phyloP scores from a whole-genome alignment of 2,113 vertebrate genomes.

The Ptyas mucosa region DNA sequence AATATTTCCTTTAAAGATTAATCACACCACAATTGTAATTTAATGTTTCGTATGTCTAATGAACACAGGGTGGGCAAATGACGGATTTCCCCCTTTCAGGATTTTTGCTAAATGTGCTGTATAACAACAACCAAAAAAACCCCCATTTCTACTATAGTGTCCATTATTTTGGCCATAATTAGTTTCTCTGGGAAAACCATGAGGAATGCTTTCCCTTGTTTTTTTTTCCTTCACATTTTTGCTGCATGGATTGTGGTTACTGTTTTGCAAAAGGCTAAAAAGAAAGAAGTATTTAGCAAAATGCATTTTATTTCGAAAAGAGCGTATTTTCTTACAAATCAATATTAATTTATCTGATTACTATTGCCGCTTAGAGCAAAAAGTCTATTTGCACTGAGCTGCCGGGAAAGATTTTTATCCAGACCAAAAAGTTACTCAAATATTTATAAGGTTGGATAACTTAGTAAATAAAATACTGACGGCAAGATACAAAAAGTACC shows the following conservation, averaged over 20 bases:
- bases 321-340: slow-evolving; percentile 74
- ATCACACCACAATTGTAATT: not conserved
- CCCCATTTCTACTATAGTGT: slow-evolving; percentile 58
- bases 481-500: slow-evolving; percentile 47
- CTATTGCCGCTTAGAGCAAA: slow-evolving; percentile 66
- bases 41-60: slow-evolving; percentile 39
- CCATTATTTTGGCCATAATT: slow-evolving; percentile 63
- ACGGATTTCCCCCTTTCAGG: slow-evolving; percentile 13
- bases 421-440: slow-evolving; percentile 72
- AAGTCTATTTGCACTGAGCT: slow-evolving; percentile 62
- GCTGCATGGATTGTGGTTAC: slow-evolving; percentile 47
- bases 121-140: slow-evolving; percentile 24
- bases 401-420: slow-evolving; percentile 71
- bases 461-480: slow-evolving; percentile 71
- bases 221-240: slow-evolving; percentile 62
- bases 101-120: slow-evolving; percentile 42
- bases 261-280: slow-evolving; percentile 9
- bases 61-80: slow-evolving; percentile 36
- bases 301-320: slow-evolving; percentile 40
- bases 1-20: not conserved
- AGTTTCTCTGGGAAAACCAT: slow-evolving; percentile 66
- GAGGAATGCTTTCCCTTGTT: slow-evolving; percentile 58
- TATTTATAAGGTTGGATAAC: slow-evolving; percentile 74
- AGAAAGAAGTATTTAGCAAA: slow-evolving; percentile 62
- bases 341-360: slow-evolving; percentile 75